A percentile compares a stretch with the other conserved stretches of the same genome.
These are phyloP conservation scores for Neogale vison DNA, from an alignment of 2,113 vertebrate genomes.

Conservation along the genomic window DNA sequence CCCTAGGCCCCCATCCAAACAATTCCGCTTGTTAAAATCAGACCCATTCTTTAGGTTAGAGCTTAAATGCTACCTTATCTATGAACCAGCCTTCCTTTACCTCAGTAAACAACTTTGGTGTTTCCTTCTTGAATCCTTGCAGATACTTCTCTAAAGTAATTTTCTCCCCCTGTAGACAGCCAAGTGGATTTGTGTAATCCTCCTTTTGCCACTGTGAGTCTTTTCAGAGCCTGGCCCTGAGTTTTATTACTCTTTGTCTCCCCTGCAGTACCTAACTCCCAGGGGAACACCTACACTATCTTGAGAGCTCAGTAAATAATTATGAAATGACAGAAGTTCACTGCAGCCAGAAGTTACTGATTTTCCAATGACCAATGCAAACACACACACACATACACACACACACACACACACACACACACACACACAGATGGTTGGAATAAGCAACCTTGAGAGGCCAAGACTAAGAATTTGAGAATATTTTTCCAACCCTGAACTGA, in stretches of 20 bases:
- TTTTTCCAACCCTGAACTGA: background rate
- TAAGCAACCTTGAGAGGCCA: background rate
- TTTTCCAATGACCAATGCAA: background rate
- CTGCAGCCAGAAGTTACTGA: background rate
- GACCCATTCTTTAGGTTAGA: background rate
- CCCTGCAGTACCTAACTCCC: background rate
- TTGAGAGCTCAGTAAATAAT: background rate
- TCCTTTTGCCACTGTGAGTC: background rate
- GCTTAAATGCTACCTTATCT: background rate
- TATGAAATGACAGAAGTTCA: background rate
- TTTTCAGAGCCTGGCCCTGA: background rate
- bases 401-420: background rate
- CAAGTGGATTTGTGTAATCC: background rate
- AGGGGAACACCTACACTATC: background rate
- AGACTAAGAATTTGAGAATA: background rate
- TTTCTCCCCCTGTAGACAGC: background rate
- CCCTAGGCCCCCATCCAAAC: background rate
- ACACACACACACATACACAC: background rate
- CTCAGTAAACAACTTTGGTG: background rate
- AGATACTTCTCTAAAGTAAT: background rate
- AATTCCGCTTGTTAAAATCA: background rate
- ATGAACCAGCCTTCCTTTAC: background rate
- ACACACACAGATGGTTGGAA: background rate
- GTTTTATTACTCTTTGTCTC: background rate
- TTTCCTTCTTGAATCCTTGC: background rate